phyloP scores from a whole-genome alignment of 2,888 invertebrate species.

The Conomelus anceps region DNA sequence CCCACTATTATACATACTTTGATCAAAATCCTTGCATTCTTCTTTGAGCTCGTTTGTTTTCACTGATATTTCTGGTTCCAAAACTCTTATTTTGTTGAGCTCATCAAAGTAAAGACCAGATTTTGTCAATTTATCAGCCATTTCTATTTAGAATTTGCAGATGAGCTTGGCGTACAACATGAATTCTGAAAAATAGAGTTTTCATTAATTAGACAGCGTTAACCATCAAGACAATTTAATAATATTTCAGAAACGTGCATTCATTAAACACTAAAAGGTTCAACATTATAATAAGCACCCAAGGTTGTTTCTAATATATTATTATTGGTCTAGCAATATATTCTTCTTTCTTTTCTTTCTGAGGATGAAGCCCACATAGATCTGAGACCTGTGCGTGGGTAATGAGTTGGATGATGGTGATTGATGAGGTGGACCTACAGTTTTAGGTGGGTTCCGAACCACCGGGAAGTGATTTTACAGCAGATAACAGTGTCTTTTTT shows the following conservation, averaged over 20 bases:
- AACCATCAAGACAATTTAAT: too few species aligned
- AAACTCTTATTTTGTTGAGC: conserved; percentile 68
- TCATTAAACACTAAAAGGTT: too few species aligned
- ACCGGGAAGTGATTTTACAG: too few species aligned
- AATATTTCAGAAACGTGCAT: background rate
- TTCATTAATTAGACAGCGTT: background rate
- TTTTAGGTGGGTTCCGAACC: too few species aligned
- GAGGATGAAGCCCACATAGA: too few species aligned
- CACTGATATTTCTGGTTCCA: conserved; percentile 68
- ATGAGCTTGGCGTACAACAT: background rate
- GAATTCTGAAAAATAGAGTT: background rate
- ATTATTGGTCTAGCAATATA: too few species aligned
- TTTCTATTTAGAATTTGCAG: conserved; percentile 39
- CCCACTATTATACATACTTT: conserved; percentile 55
- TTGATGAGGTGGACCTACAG: too few species aligned
- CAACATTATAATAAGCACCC: background rate
- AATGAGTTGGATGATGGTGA: too few species aligned
- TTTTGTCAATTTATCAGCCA: conserved; percentile 66
- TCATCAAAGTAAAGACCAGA: conserved; percentile 85
- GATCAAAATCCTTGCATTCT: conserved; percentile 78
- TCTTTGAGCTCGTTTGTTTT: conserved; percentile 78
- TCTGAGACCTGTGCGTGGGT: too few species aligned
- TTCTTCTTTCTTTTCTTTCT: too few species aligned
- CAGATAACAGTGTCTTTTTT: too few species aligned
- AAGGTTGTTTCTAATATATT: too few species aligned